Evolutionary conservation across 2,113 vertebrate genomes (phyloP).

Genomic region (Rissa tridactyla): DNA sequence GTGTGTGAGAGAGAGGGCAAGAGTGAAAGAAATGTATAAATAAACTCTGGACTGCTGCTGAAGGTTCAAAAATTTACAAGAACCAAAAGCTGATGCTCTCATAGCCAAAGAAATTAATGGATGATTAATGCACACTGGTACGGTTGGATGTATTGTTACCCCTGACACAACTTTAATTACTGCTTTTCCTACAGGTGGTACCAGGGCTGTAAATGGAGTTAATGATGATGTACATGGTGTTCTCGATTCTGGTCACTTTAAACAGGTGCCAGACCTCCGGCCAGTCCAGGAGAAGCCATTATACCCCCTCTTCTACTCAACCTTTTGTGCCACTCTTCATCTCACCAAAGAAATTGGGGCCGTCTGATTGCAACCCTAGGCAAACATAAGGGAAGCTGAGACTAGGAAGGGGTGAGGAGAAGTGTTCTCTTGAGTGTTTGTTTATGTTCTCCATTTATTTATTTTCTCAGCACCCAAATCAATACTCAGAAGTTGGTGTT

Average conservation of each 20-base stretch:
- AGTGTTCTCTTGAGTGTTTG: neutral
- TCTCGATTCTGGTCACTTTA: neutral
- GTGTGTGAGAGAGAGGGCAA: neutral
- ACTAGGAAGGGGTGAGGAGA: neutral
- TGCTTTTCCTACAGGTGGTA: neutral
- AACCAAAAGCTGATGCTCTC: neutral
- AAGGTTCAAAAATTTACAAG: neutral
- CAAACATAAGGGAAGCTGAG: neutral
- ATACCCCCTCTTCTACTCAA: neutral
- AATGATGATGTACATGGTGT: neutral
- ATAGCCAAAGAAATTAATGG: neutral
- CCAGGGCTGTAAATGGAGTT: neutral
- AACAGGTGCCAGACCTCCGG: neutral
- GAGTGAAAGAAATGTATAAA: conserved; percentile 8
- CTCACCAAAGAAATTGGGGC: neutral
- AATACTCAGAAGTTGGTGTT: neutral
- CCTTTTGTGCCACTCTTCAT: neutral
- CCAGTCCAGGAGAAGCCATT: neutral
- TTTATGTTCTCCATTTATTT: neutral
- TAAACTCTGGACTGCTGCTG: neutral
- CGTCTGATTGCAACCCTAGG: neutral
- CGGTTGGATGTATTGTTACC: neutral
- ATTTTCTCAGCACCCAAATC: neutral
- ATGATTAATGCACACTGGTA: neutral
- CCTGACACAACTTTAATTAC: neutral